Evolutionary conservation across 2,113 vertebrate genomes (phyloP).

Genomic region (Lepus americanus): DNA sequence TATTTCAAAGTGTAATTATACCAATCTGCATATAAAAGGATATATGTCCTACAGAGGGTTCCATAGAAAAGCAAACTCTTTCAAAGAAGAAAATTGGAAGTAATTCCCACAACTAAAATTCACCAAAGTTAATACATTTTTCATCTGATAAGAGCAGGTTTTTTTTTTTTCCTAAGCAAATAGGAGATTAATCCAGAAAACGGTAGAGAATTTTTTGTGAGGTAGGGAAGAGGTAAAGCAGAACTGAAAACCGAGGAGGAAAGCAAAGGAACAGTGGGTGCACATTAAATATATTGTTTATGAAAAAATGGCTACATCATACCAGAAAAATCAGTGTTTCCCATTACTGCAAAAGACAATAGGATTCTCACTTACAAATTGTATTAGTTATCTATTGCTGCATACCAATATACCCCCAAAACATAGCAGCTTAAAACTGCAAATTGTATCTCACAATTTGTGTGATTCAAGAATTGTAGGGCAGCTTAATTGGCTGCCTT

Average conservation of each 20-base stretch:
- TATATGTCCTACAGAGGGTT: conserved; percentile 86
- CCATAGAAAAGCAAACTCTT: conserved; percentile 82
- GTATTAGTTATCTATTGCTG: conserved; percentile 15
- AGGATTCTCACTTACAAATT: background rate
- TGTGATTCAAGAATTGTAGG: background rate
- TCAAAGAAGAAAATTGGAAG: conserved; percentile 87
- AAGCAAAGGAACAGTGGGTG: conserved; percentile 4
- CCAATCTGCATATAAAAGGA: conserved; percentile 91
- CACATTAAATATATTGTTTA: background rate
- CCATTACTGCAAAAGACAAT: background rate
- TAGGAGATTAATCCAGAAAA: conserved; percentile 82
- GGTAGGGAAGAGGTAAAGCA: background rate
- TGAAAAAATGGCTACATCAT: background rate
- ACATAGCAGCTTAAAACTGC: background rate
- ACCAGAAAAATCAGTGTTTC: background rate
- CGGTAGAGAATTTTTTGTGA: background rate
- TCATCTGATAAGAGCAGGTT: conserved; percentile 83
- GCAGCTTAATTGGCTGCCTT: background rate
- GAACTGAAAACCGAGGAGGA: conserved; percentile 67
- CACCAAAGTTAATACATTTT: conserved; percentile 86
- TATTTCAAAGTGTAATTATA: conserved; percentile 91
- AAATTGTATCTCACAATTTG: background rate
- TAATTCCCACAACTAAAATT: conserved; percentile 88
- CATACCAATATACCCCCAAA: background rate
- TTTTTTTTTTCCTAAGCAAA: conserved; percentile 69